Evolutionary conservation across 23 tunicate genomes (phyloP), one percentile per base, ranked within the genome.

Genomic region (Clavelina lepadiformis): DNA sequence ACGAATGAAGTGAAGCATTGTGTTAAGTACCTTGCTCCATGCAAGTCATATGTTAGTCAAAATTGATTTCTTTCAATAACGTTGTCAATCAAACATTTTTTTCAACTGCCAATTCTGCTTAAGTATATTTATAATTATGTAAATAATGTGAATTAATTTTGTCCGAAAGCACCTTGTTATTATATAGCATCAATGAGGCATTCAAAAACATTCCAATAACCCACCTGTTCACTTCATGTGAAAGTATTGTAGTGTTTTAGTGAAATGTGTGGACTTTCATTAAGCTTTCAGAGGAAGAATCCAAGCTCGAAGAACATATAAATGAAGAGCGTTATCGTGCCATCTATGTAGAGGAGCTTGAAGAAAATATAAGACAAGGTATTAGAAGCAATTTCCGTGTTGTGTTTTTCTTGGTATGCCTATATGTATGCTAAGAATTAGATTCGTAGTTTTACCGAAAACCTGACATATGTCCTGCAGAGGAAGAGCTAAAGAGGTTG

Each of bases 401-500:
- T n/a, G n/a, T n/a, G n/a, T n/a, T n/a, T n/a, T n/a, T n/a, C n/a
- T n/a, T n/a, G n/a, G n/a, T n/a, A n/a, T n/a, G n/a, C n/a, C n/a
- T n/a, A n/a, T n/a, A n/a, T n/a, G n/a, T n/a, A n/a, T n/a, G 49
- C 49, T 41, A 11, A 8, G 11, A 41, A 41, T 41, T 41, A 41
- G 49, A 41, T 41, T 41, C 15, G n/a, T n/a, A n/a, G n/a, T n/a
- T n/a, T n/a, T n/a, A n/a, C 25, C 11, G 25, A 11, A 21, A 13
- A 41, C 11, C 49, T 53, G 7, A 18, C 21, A 6, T 53, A 53
- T 64, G 3, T 5, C 63, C 56, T 49, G 31, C 69, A 89, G 97
- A 89, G 68, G 97, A 89, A 58, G 97, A 89, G 51, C 33, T 89
- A 71, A 89, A 81, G 57, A 49, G 97, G 46, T 83, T 89, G 27